These are phyloP conservation scores for Condylura cristata DNA, from an alignment of 2,113 vertebrate genomes.

Conservation along the genomic window DNA sequence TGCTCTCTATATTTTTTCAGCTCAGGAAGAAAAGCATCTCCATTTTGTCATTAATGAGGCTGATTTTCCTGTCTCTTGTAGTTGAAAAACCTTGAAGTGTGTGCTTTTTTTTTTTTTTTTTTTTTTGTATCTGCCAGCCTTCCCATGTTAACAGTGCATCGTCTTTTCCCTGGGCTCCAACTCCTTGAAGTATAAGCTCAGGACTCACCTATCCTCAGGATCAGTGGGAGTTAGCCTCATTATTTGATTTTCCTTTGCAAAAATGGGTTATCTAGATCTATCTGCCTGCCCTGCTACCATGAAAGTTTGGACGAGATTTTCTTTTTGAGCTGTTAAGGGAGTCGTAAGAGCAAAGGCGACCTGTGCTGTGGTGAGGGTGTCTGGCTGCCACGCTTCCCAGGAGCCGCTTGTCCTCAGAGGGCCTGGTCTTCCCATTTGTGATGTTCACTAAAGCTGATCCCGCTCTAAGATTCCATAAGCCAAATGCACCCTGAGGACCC, in stretches of 20 bases:
- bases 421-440: not conserved
- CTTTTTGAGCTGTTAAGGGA: constrained; percentile 43
- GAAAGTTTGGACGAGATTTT: constrained; percentile 41
- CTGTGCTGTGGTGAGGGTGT: not conserved
- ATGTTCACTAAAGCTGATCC: not conserved
- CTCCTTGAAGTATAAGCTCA: constrained; percentile 52
- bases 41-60: constrained; percentile 50
- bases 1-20: constrained; percentile 36
- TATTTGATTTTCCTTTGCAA: constrained; percentile 63
- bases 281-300: not conserved
- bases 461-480: not conserved
- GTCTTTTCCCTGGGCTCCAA: constrained; percentile 34
- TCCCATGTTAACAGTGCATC: constrained; percentile 21
- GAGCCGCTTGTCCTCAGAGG: not conserved
- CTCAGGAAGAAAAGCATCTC: constrained; percentile 67
- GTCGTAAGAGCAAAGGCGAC: not conserved
- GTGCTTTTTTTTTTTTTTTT: constrained; percentile 29
- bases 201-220: constrained; percentile 40
- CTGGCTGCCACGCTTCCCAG: not conserved
- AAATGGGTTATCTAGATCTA: constrained; percentile 43
- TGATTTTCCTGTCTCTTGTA: constrained; percentile 37
- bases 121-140: not conserved
- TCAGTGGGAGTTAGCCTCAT: constrained; percentile 64
- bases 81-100: constrained; percentile 18
- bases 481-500: not conserved